Conservation (phyloP, 2,888 invertebrate species). For the Diloba caeruleocephala region DNA sequence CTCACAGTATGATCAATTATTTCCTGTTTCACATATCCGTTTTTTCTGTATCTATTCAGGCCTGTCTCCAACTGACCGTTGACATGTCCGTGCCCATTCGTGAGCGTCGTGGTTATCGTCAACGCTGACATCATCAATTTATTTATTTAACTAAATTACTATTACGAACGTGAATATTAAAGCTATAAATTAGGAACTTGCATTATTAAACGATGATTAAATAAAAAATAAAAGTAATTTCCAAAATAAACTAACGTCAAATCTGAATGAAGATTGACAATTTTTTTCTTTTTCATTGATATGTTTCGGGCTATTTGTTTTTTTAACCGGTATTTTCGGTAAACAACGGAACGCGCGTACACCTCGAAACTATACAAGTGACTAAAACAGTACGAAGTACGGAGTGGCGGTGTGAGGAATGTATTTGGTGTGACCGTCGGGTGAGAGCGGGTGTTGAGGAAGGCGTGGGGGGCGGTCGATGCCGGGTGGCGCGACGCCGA, state of each 20-base stretch:
- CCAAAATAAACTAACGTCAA: constrained; percentile 39
- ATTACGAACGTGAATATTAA: constrained; percentile 37
- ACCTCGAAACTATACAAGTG: constrained; percentile 59
- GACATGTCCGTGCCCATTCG: constrained; percentile 77
- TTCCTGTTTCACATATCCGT: constrained; percentile 76
- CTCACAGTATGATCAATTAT: constrained; percentile 70
- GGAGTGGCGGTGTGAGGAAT: constrained; percentile 70
- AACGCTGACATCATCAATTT: constrained; percentile 78
- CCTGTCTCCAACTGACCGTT: constrained; percentile 77
- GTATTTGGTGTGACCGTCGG: constrained; percentile 62
- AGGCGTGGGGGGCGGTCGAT: constrained; percentile 67
- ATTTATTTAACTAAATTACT: constrained; percentile 42
- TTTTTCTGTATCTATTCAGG: constrained; percentile 79
- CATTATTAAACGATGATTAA: constrained; percentile 22
- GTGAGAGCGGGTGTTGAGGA: constrained; percentile 49
- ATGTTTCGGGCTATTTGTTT: constrained; percentile 49
- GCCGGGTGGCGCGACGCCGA: constrained; percentile 85
- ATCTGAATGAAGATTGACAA: constrained; percentile 50
- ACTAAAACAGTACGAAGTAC: constrained; percentile 66
- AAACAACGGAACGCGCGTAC: constrained; percentile 57
- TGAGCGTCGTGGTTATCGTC: constrained; percentile 80
- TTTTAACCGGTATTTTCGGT: constrained; percentile 39
- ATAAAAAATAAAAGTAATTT: constrained; percentile 15
- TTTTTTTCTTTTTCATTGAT: constrained; percentile 30
- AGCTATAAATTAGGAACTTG: constrained; percentile 47